Evolutionary conservation across 2,888 invertebrate genomes (phyloP).

Genomic region (Stomorhina lunata): DNA sequence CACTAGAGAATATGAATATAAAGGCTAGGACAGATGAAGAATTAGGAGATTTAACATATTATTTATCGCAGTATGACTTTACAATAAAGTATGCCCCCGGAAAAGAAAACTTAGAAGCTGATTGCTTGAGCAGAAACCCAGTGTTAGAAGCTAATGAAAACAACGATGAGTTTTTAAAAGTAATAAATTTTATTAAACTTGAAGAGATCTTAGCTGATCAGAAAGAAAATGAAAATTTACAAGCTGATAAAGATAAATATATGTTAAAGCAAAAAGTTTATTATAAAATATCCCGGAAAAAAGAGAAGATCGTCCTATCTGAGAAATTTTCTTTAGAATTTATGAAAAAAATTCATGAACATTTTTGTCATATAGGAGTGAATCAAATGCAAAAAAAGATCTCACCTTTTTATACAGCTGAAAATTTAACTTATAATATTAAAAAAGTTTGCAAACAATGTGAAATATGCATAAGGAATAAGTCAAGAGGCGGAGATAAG

Average conservation of each 20-base stretch:
- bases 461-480: constrained; percentile 61
- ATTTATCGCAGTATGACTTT: constrained; percentile 54
- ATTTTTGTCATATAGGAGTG: constrained; percentile 57
- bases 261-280: constrained; percentile 47
- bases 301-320: constrained; percentile 36
- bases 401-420: constrained; percentile 41
- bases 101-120: constrained; percentile 53
- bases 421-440: constrained; percentile 55
- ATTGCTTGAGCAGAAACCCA: constrained; percentile 58
- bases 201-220: background rate
- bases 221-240: background rate
- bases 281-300: constrained; percentile 43
- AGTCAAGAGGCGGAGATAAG: constrained; percentile 57
- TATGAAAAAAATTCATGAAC: constrained; percentile 53
- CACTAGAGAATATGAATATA: constrained; percentile 54
- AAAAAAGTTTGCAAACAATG: constrained; percentile 51
- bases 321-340: constrained; percentile 53
- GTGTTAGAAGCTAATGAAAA: constrained; percentile 39
- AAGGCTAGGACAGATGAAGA: constrained; percentile 57
- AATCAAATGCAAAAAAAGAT: constrained; percentile 59
- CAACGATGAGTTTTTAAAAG: constrained; percentile 24
- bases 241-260: background rate
- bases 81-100: constrained; percentile 48
- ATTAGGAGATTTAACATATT: constrained; percentile 54
- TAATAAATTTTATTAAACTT: constrained; percentile 16